Base-by-base conservation (phyloP, 2,797 vertebrate genomes). In the Sebastes aleutianus region DNA sequence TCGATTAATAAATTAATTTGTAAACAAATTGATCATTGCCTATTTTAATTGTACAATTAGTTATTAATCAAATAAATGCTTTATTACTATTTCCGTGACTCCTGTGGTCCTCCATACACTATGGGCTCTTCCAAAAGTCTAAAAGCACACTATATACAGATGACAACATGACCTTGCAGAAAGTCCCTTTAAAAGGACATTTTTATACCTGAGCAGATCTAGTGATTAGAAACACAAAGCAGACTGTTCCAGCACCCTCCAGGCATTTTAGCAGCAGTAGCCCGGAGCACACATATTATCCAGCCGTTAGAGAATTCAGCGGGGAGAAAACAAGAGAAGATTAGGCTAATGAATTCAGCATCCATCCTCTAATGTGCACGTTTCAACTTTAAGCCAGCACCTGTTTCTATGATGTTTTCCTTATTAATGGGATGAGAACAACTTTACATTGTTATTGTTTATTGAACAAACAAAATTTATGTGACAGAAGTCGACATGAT, bases 271-370 rank as follows among this genome's bases (percentile, higher is more conserved):
- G 57, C 39, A 79, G 70, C 74, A 43, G 75, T 47, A 43, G 74
- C 88, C 70, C 58, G 54, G 29, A 74, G 80, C 62, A 39, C 34
- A 70, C 62, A 65, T 66, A 72, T 73, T 76, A 78, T 61, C 74
- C 26, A 62, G 72, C 64, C 9, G 6, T 71, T 74, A 61, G 72
- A 83, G 57, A 72, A 69, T 61, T 69, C 63, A 64, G 31, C 20
- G 18, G 66, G 24, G 16, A 16, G 32, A 36, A 31, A n/a, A n/a
- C 54, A 36, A 20, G 13, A n/a, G 47, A 76, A 56, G 56, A 68
- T 89, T 59, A 83, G 54, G 29, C n/a, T 83, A 74, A 85, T 85
- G 69, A 59, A 76, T 74, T 50, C 68, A 74, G 34, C 22, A 71
- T 56, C 43, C 27, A n/a, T 47, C 27, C 31, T 64, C 43, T 64